Evolutionary conservation across 2,797 vertebrate species (phyloP), one percentile per base, ranked within the genome.

Genomic region (Synanceia verrucosa): DNA sequence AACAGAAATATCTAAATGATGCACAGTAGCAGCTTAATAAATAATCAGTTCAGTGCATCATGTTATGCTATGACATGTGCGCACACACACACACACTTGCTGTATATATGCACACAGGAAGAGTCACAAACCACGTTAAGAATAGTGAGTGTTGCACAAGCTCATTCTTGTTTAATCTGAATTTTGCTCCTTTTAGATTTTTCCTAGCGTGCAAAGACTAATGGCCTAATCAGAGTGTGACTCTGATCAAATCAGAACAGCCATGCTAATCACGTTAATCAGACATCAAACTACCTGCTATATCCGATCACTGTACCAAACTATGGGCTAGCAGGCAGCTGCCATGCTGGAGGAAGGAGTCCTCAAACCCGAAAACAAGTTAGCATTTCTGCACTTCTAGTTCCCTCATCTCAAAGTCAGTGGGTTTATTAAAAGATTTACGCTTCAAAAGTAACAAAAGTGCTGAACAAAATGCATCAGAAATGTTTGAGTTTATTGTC

Each of bases 211-310:
- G 44, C 48, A 73, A 47, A 62, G 14, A 81, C 58, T 79, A 65
- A 83, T 82, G 55, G 85, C 62, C 55, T 84, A 80, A 87, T 82
- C 48, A 78, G 73, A 81, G 78, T 14, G 21, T 58, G 59, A 78
- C 70, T 65, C 67, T 81, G 78, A 91, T 88, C 63, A 56, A 86
- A 88, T 86, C 70, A 81, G 52, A 76, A 26, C 2, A 21, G 48
- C 65, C 50, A 4, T 44, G 71, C 59, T 86, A 81, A 90, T 88
- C 72, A 79, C 4, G 13, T 57, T 88, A 87, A 86, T 88, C 60
- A 85, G 59, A 44, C 51, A 77, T 68, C 36, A n/a, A n/a, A n/a
- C 65, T 62, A 69, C 63, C 47, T 65, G 57, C 76, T 46, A 53
- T 70, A 59, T 68, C 65, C 51, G 57, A 79, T 83, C 60, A 44